phyloP scores from a whole-genome alignment of 2,888 invertebrate genomes.

The Stenotaenia linearis region DNA sequence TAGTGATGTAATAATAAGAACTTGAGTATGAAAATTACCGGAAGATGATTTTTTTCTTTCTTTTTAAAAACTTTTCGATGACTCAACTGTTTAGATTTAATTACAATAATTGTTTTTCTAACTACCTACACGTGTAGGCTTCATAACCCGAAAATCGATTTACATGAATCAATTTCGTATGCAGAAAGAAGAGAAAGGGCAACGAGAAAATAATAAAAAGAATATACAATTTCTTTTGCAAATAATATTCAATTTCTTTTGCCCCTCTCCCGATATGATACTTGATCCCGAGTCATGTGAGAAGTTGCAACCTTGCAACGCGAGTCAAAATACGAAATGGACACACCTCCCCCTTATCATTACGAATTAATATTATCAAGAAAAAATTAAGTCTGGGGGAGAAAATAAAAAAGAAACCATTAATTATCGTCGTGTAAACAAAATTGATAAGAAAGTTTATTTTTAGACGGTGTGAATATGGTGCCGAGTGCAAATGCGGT shows the following conservation, averaged over 20 bases:
- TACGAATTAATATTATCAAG: no score
- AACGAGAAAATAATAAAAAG: not conserved
- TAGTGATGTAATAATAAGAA: no score
- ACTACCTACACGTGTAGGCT: no score
- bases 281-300: not conserved
- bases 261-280: not conserved
- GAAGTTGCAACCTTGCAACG: not conserved
- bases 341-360: not conserved
- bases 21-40: no score
- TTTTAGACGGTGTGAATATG: not conserved
- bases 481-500: not conserved
- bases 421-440: not conserved
- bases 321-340: not conserved
- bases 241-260: not conserved
- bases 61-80: no score
- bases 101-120: no score
- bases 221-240: no score
- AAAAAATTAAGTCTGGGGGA: no score
- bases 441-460: not conserved
- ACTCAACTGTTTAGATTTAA: no score
- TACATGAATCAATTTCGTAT: not conserved
- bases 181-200: not conserved
- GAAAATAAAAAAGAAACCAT: not conserved
- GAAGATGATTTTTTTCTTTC: no score
- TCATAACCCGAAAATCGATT: no score